phyloP scores from a whole-genome alignment of 2,888 invertebrate species.

The Agrochola lychnidis region DNA sequence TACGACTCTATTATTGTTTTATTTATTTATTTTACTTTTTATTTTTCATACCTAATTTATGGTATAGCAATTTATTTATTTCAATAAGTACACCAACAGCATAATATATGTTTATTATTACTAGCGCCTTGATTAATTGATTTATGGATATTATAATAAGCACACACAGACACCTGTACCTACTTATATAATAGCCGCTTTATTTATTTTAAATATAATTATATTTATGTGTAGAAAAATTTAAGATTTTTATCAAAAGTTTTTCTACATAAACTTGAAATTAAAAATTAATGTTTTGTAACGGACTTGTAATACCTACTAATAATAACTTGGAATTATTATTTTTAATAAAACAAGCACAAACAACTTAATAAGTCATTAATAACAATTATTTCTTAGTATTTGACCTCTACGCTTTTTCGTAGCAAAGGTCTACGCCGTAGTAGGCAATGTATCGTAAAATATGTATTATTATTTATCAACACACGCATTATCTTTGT shows the following conservation, averaged over 20 bases:
- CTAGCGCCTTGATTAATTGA: background rate
- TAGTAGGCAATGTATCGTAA: background rate
- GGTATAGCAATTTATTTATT: background rate
- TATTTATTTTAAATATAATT: background rate
- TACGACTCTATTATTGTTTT: background rate
- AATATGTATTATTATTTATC: background rate
- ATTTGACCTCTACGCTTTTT: conserved; percentile 26
- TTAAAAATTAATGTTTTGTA: background rate
- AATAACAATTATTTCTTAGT: background rate
- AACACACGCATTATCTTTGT: background rate
- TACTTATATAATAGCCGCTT: background rate
- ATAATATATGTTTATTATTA: background rate
- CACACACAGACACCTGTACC: background rate
- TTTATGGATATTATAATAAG: background rate
- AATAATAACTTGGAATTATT: background rate
- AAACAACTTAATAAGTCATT: background rate
- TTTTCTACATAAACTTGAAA: background rate
- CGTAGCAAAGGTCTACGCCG: conserved; percentile 29
- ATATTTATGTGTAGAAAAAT: background rate
- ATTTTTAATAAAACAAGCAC: background rate
- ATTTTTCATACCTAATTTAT: conserved; percentile 1
- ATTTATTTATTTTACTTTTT: conserved; percentile 7
- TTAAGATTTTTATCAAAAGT: background rate
- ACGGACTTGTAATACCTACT: background rate
- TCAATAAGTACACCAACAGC: background rate